Evolutionary conservation across 2,888 invertebrate species (phyloP).

Genomic region (Acronicta aceris): DNA sequence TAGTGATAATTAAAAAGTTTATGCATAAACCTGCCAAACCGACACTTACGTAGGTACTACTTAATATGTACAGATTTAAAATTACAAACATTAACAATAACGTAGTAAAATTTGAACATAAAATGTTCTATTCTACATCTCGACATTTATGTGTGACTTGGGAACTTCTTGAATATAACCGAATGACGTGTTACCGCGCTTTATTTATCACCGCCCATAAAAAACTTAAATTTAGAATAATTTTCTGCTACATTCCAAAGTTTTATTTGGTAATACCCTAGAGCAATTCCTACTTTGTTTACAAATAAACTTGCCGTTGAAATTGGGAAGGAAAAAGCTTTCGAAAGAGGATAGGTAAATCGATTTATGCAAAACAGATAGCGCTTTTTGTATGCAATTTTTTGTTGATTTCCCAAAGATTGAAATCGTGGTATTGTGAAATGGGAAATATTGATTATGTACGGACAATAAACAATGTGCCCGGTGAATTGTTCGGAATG

Average conservation of each 20-base stretch:
- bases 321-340: constrained; percentile 86
- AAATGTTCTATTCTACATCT: constrained; percentile 20
- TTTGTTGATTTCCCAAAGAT: constrained; percentile 87
- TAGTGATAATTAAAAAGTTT: too few relatives aligned
- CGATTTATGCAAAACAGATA: constrained; percentile 88
- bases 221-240: constrained; percentile 74
- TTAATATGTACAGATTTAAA: too few relatives aligned
- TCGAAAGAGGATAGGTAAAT: constrained; percentile 87
- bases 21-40: constrained; percentile 3
- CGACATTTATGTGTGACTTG: constrained; percentile 19
- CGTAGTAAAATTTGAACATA: constrained; percentile 20
- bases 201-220: constrained; percentile 64
- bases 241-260: constrained; percentile 77
- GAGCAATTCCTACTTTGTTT: constrained; percentile 87
- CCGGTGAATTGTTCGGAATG: constrained; percentile 62
- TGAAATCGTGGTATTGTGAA: constrained; percentile 84
- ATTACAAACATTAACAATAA: not conserved
- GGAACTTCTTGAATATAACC: constrained; percentile 56
- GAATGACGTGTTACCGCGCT: constrained; percentile 53
- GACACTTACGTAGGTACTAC: too few relatives aligned
- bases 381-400: constrained; percentile 89
- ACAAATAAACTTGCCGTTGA: constrained; percentile 87
- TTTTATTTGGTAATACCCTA: constrained; percentile 87
- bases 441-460: constrained; percentile 81
- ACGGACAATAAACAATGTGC: constrained; percentile 68